Evolutionary conservation across 2,888 invertebrate species (phyloP).

Genomic region (Cheiracanthium punctorium): DNA sequence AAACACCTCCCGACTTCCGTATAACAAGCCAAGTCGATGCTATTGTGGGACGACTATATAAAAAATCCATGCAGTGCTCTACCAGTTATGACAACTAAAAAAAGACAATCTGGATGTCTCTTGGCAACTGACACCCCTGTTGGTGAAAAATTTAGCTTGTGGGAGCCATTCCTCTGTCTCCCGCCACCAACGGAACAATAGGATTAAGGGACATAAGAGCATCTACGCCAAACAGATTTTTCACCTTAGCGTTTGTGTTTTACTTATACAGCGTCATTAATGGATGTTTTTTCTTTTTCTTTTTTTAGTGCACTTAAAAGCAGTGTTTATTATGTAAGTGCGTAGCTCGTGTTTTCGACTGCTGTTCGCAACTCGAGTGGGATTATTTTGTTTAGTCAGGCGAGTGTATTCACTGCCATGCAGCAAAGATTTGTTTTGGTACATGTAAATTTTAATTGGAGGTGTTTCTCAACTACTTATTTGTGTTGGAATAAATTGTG

Average conservation of each 20-base stretch:
- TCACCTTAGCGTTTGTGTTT: background rate
- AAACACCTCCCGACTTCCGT: background rate
- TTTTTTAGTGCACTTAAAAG: background rate
- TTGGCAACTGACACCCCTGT: background rate
- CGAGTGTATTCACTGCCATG: too few species aligned
- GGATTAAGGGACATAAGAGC: background rate
- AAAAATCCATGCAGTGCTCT: background rate
- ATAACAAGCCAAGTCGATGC: background rate
- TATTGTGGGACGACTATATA: background rate
- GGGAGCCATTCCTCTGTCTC: background rate
- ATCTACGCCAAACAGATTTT: background rate
- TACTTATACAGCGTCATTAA: background rate
- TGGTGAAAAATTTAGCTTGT: conserved; percentile 1
- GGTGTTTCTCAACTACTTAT: too few species aligned
- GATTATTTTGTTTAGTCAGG: background rate
- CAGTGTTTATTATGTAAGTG: background rate
- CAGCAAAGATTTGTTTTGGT: too few species aligned
- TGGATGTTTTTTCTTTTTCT: background rate
- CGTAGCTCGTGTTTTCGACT: background rate
- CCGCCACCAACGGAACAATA: background rate
- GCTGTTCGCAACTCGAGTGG: background rate
- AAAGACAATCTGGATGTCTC: background rate
- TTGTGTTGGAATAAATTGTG: too few species aligned
- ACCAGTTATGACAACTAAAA: background rate
- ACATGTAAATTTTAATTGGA: too few species aligned